A percentile compares a stretch with the other conserved stretches of the same genome.
phyloP scores from a whole-genome alignment of 1,140 invertebrate species.

The Arctopsyche grandis region DNA sequence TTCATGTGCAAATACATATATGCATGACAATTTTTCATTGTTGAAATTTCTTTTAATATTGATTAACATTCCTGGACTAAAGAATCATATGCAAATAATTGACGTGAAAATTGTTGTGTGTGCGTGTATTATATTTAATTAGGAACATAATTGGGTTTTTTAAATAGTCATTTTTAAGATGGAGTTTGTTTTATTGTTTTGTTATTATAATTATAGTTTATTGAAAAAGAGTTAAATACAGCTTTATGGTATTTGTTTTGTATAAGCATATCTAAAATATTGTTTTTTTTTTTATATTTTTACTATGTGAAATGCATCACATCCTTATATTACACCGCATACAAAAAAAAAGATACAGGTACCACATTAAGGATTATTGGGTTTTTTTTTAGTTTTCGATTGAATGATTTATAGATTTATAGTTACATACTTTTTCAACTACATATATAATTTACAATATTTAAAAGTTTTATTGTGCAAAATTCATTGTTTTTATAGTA shows the following conservation, averaged over 20 bases:
- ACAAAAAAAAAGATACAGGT: constrained; percentile 14
- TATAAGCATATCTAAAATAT: constrained; percentile 20
- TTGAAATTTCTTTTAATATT: no score
- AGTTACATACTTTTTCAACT: no score
- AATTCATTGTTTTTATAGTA: constrained; percentile 33
- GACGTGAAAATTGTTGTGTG: not conserved
- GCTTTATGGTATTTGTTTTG: constrained; percentile 2
- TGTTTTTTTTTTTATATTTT: not conserved
- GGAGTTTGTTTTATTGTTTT: not conserved
- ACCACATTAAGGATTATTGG: not conserved
- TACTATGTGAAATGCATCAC: not conserved
- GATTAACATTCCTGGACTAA: no score
- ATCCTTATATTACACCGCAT: constrained; percentile 2
- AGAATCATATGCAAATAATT: no score
- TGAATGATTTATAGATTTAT: constrained; percentile 21
- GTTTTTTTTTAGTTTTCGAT: constrained; percentile 38
- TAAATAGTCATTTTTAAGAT: not conserved
- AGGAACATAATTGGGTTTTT: not conserved
- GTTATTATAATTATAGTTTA: not conserved
- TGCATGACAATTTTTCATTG: no score
- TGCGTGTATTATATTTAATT: not conserved
- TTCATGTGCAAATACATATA: no score
- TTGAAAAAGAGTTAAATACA: not conserved
- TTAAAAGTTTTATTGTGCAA: constrained; percentile 19
- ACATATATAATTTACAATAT: constrained; percentile 38